Percentiles rank a stretch among this genome's conserved stretches.
These are phyloP conservation scores for Balaenoptera acutorostrata DNA, from an alignment of 2,113 vertebrate species.

Conservation along the genomic window DNA sequence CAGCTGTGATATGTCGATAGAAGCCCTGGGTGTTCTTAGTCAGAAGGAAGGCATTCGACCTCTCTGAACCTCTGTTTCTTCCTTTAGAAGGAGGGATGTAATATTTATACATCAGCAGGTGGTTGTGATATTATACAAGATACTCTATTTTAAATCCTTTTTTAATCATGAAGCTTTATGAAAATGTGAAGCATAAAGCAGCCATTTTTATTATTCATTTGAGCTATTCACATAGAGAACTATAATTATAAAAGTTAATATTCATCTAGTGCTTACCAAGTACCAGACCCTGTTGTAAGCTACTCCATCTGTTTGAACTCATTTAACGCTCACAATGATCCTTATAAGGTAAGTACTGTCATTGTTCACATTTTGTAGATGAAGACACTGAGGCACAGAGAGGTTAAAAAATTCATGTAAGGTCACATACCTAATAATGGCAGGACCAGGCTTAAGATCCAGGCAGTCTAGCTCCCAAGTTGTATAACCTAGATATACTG, in stretches of 20 bases:
- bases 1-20: background rate
- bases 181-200: background rate
- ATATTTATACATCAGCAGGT: background rate
- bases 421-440: background rate
- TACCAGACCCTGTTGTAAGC: background rate
- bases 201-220: background rate
- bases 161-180: background rate
- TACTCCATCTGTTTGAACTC: background rate
- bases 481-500: background rate
- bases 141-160: background rate
- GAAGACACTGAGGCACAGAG: background rate
- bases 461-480: background rate
- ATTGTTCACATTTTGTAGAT: background rate
- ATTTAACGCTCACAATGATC: background rate
- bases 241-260: background rate
- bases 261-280: background rate
- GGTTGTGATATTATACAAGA: background rate
- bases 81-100: background rate
- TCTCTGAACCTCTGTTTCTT: background rate
- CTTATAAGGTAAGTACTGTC: background rate
- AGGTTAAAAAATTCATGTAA: background rate
- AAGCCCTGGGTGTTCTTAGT: background rate
- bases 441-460: background rate
- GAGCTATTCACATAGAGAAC: background rate
- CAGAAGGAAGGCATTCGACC: background rate